These are phyloP conservation scores for Cyclophora punctaria DNA, from an alignment of 2,888 invertebrate species.

Conservation along the genomic window DNA sequence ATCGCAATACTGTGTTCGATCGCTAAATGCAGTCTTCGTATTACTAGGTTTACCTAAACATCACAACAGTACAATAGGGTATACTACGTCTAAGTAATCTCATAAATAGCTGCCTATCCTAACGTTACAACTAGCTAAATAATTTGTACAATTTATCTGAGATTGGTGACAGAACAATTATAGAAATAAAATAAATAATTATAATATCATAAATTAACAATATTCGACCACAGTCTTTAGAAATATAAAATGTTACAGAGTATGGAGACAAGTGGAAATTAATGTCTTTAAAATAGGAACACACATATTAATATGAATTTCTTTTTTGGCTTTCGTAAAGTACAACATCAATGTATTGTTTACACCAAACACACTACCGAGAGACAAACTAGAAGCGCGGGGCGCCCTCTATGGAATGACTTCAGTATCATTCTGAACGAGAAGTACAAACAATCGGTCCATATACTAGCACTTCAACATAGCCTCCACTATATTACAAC, in stretches of 20 bases:
- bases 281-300: conserved; percentile 66
- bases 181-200: conserved; percentile 65
- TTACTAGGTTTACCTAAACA: conserved; percentile 52
- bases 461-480: conserved; percentile 38
- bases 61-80: conserved; percentile 66
- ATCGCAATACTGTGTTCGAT: conserved; percentile 49
- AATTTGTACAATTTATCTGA: conserved; percentile 72
- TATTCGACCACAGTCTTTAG: conserved; percentile 67
- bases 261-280: conserved; percentile 41
- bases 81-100: conserved; percentile 66
- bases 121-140: conserved; percentile 55
- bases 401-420: conserved; percentile 48
- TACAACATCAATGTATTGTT: conserved; percentile 28
- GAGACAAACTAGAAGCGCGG: conserved; percentile 30
- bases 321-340: conserved; percentile 55
- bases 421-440: conserved; percentile 34
- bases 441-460: conserved; percentile 9
- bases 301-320: conserved; percentile 40
- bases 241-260: conserved; percentile 49
- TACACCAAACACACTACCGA: conserved; percentile 24
- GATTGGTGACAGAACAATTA: conserved; percentile 54
- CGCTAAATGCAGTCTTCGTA: conserved; percentile 68
- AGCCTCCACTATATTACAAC: conserved; percentile 57
- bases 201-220: conserved; percentile 68
- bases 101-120: conserved; percentile 67